A percentile compares a stretch with the other conserved stretches of the same genome.
phyloP scores from a whole-genome alignment of 2,797 vertebrate species.

The Sebastes diploproa region DNA sequence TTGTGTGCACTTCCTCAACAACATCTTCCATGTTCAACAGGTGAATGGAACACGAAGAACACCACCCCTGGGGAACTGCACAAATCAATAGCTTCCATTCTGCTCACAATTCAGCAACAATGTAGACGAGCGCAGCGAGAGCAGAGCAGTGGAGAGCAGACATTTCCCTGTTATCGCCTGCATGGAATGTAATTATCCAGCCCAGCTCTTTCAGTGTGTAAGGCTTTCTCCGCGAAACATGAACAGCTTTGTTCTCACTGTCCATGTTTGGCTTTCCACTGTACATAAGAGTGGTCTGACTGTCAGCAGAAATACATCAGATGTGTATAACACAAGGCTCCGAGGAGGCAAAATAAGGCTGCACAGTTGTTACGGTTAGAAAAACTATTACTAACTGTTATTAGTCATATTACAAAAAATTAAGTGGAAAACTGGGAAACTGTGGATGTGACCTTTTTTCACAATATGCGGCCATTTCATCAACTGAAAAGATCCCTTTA shows the following conservation, averaged over 20 bases:
- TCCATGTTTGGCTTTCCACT: not conserved
- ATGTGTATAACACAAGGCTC: not conserved
- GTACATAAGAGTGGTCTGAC: slow-evolving; percentile 7
- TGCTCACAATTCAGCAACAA: slow-evolving; percentile 67
- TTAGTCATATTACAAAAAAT: not conserved
- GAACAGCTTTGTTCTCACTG: slow-evolving; percentile 60
- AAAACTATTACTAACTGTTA: not conserved
- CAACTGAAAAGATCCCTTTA: not conserved
- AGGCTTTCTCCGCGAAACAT: slow-evolving; percentile 56
- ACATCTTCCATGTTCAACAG: slow-evolving; percentile 36
- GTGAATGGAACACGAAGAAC: slow-evolving; percentile 54
- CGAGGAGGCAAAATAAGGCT: not conserved
- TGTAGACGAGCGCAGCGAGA: slow-evolving; percentile 49
- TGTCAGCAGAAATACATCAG: slow-evolving; percentile 6
- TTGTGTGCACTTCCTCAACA: slow-evolving; percentile 6
- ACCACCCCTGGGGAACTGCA: slow-evolving; percentile 24
- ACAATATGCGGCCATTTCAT: not conserved
- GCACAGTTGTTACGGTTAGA: not conserved
- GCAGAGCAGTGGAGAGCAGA: slow-evolving; percentile 49
- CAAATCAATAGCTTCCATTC: slow-evolving; percentile 58
- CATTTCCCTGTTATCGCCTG: slow-evolving; percentile 80
- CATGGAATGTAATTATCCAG: slow-evolving; percentile 81
- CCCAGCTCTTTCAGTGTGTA: slow-evolving; percentile 37
- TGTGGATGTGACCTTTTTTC: not conserved
- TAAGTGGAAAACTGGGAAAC: not conserved